Percentiles rank a stretch among this genome's conserved stretches.
Evolutionary conservation across 2,113 vertebrate genomes (phyloP).

Genomic region (Natator depressus): DNA sequence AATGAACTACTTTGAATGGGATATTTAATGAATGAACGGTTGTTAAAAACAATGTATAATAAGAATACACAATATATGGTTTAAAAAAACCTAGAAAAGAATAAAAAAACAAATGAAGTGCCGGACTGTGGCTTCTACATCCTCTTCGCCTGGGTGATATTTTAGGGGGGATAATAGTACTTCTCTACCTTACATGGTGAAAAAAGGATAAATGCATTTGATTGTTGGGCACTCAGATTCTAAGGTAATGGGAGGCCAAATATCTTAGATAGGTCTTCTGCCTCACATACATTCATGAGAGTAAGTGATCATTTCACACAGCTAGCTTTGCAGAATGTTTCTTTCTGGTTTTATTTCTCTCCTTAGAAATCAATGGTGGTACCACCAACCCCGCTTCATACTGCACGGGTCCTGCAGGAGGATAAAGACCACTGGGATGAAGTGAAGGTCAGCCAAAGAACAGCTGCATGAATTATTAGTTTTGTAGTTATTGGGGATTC

Average conservation of each 20-base stretch:
- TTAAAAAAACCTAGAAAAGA: not conserved
- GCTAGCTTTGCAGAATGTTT: not conserved
- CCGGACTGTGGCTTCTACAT: not conserved
- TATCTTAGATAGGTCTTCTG: not conserved
- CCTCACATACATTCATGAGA: not conserved
- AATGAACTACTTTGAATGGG: not conserved
- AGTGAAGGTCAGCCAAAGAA: conserved; percentile 88
- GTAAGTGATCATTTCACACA: not conserved
- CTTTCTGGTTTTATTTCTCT: conserved; percentile 30
- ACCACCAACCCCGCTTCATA: conserved; percentile 95
- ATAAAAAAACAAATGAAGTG: not conserved
- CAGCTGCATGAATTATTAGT: not conserved
- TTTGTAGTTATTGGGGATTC: not conserved
- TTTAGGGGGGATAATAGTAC: not conserved
- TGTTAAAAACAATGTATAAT: not conserved
- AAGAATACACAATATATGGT: not conserved
- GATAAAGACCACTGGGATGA: conserved; percentile 98
- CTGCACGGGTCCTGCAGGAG: conserved; percentile 93
- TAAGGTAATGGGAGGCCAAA: not conserved
- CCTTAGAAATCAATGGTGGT: conserved; percentile 92
- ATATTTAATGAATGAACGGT: not conserved
- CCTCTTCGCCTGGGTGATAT: not conserved
- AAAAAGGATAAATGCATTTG: not conserved
- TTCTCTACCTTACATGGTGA: not conserved
- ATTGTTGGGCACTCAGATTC: not conserved